A percentile compares a stretch with the other conserved stretches of the same genome.
phyloP scores from a whole-genome alignment of 2,113 vertebrate genomes.

The Artemisiospiza belli region DNA sequence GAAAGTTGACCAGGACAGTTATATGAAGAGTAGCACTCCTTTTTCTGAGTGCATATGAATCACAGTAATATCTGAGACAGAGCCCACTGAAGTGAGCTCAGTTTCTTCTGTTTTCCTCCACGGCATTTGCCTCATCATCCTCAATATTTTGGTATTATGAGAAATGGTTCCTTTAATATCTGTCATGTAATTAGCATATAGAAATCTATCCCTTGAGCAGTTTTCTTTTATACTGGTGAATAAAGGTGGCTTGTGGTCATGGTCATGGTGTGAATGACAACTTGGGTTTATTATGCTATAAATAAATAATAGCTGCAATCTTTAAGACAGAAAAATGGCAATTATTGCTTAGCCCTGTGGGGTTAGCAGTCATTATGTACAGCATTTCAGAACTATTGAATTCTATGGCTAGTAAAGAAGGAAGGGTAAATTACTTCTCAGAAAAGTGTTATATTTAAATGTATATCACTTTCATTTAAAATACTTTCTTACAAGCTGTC shows the following conservation, averaged over 20 bases:
- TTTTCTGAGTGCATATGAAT: background rate
- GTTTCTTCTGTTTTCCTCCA: background rate
- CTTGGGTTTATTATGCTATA: slow-evolving; percentile 14
- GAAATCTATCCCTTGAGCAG: background rate
- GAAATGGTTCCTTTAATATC: background rate
- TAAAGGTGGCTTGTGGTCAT: background rate
- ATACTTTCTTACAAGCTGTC: background rate
- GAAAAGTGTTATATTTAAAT: slow-evolving; percentile 33
- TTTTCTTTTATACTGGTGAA: slow-evolving; percentile 3
- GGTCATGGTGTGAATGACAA: slow-evolving; percentile 7
- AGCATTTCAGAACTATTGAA: background rate
- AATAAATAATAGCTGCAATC: slow-evolving; percentile 52
- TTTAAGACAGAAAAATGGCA: slow-evolving; percentile 24
- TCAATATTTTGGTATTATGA: background rate
- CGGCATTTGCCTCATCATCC: background rate
- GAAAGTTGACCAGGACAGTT: background rate
- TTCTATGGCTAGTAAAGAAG: background rate
- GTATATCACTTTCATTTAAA: slow-evolving; percentile 11
- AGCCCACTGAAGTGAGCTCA: background rate
- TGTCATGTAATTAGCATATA: background rate
- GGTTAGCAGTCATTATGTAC: background rate
- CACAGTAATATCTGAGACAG: background rate
- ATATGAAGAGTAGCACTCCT: background rate
- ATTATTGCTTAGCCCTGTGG: background rate
- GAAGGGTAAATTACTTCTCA: slow-evolving; percentile 41